Conservation (phyloP, 2,888 invertebrate species). For the Diplazon laetatorius region DNA sequence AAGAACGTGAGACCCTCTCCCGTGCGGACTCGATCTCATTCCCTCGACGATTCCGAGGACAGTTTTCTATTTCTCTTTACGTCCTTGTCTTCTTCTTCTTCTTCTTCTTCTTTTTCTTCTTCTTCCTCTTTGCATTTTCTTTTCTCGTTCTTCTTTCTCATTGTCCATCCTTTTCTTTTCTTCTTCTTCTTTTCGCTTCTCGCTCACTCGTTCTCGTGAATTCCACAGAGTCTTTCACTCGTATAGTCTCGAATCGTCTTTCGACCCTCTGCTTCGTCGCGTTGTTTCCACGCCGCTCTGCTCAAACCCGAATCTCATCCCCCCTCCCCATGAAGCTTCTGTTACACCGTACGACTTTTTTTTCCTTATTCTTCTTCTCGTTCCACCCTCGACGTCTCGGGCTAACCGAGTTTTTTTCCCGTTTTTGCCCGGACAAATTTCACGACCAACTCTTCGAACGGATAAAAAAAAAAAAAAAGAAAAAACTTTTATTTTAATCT, state of each 20-base stretch:
- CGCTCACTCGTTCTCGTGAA: conserved; percentile 63
- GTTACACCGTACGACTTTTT: conserved; percentile 35
- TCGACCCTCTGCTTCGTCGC: conserved; percentile 49
- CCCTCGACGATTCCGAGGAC: conserved; percentile 67
- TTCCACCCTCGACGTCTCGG: conserved; percentile 33
- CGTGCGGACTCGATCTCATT: conserved; percentile 49
- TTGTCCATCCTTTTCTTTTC: conserved; percentile 26
- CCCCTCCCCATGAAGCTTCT: too few relatives aligned
- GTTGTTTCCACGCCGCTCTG: conserved; percentile 43
- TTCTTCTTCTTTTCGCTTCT: conserved; percentile 41
- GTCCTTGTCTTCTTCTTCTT: conserved; percentile 44
- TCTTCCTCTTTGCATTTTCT: too few relatives aligned
- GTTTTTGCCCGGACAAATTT: conserved; percentile 59
- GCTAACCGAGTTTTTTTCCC: conserved; percentile 45
- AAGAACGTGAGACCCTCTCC: conserved; percentile 43
- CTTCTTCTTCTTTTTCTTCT: too few relatives aligned
- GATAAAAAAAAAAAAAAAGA: conserved; percentile 79
- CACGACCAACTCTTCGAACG: conserved; percentile 65
- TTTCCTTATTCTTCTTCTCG: not conserved
- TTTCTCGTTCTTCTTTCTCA: conserved; percentile 38
- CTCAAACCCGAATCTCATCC: conserved; percentile 56
- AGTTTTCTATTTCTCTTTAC: conserved; percentile 50
- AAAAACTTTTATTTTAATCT: conserved; percentile 81
- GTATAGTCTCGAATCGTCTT: conserved; percentile 55
- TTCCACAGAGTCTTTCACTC: conserved; percentile 52